phyloP scores from a whole-genome alignment of 2,797 vertebrate genomes.

The Hydrolagus colliei region DNA sequence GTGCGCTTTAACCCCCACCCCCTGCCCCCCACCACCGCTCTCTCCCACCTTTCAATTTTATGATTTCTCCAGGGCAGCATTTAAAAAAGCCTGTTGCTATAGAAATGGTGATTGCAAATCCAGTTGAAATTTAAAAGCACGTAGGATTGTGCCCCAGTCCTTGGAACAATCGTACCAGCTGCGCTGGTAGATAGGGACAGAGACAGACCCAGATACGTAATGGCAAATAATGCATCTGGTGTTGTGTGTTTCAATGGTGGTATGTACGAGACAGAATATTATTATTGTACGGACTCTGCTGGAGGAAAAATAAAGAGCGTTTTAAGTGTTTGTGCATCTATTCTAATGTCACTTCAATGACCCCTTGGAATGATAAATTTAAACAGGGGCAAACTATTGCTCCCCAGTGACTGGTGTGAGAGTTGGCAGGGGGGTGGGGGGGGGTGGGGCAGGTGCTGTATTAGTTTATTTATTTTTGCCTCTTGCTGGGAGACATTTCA shows the following conservation, averaged over 20 bases:
- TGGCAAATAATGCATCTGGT: neutral
- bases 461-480: no score
- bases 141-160: neutral
- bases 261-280: neutral
- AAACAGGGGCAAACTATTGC: neutral
- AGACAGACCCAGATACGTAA: no score
- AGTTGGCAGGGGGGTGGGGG: no score
- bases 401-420: neutral
- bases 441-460: no score
- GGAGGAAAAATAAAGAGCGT: no score
- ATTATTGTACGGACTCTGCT: neutral
- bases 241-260: neutral
- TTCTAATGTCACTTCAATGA: neutral
- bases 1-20: neutral
- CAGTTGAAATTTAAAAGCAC: neutral
- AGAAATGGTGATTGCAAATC: conserved; percentile 21
- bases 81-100: conserved; percentile 16
- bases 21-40: neutral
- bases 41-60: neutral
- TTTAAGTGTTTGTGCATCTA: neutral
- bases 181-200: no score
- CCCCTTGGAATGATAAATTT: neutral
- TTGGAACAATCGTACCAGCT: neutral
- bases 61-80: conserved; percentile 21
- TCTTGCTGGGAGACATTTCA: neutral